These are phyloP conservation scores for Thryonomys swinderianus DNA, from an alignment of 2,113 vertebrate species.

Conservation along the genomic window DNA sequence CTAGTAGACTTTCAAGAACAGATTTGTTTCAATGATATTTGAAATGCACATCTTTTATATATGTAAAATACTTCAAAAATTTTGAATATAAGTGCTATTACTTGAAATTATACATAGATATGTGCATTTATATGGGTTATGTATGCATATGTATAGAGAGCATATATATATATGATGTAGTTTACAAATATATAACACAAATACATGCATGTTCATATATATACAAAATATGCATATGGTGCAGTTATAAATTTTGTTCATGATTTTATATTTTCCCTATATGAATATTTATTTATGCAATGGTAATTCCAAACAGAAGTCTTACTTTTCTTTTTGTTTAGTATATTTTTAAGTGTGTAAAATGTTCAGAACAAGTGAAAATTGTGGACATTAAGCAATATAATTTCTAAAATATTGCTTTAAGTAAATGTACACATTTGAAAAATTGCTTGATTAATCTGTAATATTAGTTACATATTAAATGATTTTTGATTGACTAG, in stretches of 20 bases:
- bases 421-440: slow-evolving; percentile 32
- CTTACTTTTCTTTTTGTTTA: not conserved
- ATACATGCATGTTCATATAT: not conserved
- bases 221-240: not conserved
- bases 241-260: slow-evolving; percentile 4
- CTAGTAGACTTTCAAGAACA: not conserved
- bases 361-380: slow-evolving; percentile 38
- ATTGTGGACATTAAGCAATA: not conserved
- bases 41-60: not conserved
- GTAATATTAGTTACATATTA: not conserved
- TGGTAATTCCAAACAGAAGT: slow-evolving; percentile 6
- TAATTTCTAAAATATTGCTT: slow-evolving; percentile 28
- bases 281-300: not conserved
- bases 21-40: not conserved
- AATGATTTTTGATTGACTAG: slow-evolving; percentile 39
- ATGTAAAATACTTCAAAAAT: not conserved
- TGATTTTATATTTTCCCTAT: not conserved
- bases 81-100: slow-evolving; percentile 28
- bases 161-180: not conserved
- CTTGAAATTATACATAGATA: not conserved
- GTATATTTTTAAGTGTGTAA: slow-evolving; percentile 12
- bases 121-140: not conserved
- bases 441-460: not conserved
- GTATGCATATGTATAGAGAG: not conserved
- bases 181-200: not conserved